A percentile compares a stretch with the other conserved stretches of the same genome.
Conservation (phyloP, 2,113 vertebrate species). For the Empidonax traillii region DNA sequence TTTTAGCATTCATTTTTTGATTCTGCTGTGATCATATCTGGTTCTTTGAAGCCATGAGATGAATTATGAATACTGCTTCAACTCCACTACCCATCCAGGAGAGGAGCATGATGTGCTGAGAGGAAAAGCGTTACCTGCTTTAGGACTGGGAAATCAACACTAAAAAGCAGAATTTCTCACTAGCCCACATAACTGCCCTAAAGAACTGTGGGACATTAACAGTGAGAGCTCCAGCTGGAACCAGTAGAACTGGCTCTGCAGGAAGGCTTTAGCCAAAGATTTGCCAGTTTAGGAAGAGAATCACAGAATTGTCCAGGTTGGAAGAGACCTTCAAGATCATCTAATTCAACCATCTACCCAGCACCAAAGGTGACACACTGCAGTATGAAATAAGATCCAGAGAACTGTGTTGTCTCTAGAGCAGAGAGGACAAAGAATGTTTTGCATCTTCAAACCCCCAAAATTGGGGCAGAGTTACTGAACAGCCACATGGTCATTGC, state of each 20-base stretch:
- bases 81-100: constrained; percentile 11
- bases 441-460: background rate
- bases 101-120: background rate
- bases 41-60: constrained; percentile 52
- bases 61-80: constrained; percentile 11
- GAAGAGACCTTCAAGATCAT: background rate
- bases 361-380: background rate
- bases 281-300: background rate
- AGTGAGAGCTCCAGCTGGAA: background rate
- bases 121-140: background rate
- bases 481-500: background rate
- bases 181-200: background rate
- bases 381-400: background rate
- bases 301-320: background rate
- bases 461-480: background rate
- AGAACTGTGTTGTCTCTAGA: background rate
- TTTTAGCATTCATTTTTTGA: constrained; percentile 53
- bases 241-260: background rate
- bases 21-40: constrained; percentile 41
- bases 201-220: background rate
- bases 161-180: background rate
- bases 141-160: background rate
- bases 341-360: background rate
- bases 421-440: background rate
- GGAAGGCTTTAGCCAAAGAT: background rate